Evolutionary conservation across 2,113 vertebrate species (phyloP), one percentile per base, ranked within the genome.

Genomic region (Vanacampus margaritifer): DNA sequence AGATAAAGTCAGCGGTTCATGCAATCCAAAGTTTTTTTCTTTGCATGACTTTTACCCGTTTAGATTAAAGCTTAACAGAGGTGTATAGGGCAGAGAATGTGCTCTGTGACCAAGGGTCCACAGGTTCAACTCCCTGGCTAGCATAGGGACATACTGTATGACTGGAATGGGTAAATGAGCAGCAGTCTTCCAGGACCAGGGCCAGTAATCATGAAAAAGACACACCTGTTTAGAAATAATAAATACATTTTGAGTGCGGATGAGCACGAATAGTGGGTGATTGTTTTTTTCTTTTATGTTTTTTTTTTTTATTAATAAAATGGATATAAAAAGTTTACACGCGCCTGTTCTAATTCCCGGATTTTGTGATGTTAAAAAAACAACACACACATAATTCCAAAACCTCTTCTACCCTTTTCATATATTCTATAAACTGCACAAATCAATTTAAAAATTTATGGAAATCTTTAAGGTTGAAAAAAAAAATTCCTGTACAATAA

Each of bases 141-240:
- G 8, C 2, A 36, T n/a, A 21, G 19, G 3, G 57, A 59, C n/a
- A 19, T n/a, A n/a, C n/a, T n/a, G n/a, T 8, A 9, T 32, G 28
- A 17, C 13, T 57, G 16, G 54, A 2, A 19, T 19, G 17, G 21
- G 19, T 36, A 59, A 35, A 59, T 36, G n/a, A 32, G 28, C 28
- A 58, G 14, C 56, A 35, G 56, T 35, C 28, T 35, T 19, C 12
- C 54, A 58, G 24, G 56, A 32, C 17, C 5, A 58, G 32, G 87
- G 69, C 73, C 80, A 70, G 67, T 63, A 66, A 90, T 88, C 89
- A 90, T 87, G 71, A 80, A 46, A 79, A 84, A 78, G 82, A 74
- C 76, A 74, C 76, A 73, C 84, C 62, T 74, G 78, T 72, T 16
- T 6, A 6, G 13, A 6, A 16, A 5, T n/a, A 28, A 28, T 2